Percentiles rank a stretch among this genome's conserved stretches.
phyloP scores from a whole-genome alignment of 2,797 vertebrate species.

The Microchirus variegatus region DNA sequence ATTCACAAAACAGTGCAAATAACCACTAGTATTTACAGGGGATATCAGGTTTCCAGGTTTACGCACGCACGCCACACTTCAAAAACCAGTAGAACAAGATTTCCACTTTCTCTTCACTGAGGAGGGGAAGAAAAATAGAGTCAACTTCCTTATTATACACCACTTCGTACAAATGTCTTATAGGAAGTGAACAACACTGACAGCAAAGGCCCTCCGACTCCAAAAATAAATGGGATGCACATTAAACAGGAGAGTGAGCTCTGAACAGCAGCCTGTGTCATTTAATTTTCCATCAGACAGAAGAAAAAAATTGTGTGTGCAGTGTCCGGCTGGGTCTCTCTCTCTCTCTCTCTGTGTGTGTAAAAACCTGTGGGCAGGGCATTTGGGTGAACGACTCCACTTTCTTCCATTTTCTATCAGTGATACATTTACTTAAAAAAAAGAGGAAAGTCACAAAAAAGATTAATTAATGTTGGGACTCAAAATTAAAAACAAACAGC shows the following conservation, averaged over 20 bases:
- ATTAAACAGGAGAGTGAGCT: slow-evolving; percentile 56
- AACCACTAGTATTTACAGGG: slow-evolving; percentile 60
- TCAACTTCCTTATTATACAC: slow-evolving; percentile 66
- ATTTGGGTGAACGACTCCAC: slow-evolving; percentile 44
- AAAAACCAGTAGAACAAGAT: slow-evolving; percentile 74
- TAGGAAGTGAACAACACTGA: slow-evolving; percentile 55
- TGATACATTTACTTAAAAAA: slow-evolving; percentile 28
- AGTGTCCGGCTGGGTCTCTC: slow-evolving; percentile 51
- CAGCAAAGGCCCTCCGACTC: slow-evolving; percentile 49
- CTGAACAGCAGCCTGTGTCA: slow-evolving; percentile 57
- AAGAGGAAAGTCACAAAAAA: slow-evolving; percentile 31
- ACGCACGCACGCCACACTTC: slow-evolving; percentile 47
- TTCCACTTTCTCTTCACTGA: slow-evolving; percentile 69
- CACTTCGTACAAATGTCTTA: slow-evolving; percentile 56
- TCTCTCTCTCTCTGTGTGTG: slow-evolving; percentile 50
- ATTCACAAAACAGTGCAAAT: slow-evolving; percentile 55
- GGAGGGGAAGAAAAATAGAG: slow-evolving; percentile 50
- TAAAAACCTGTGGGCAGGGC: slow-evolving; percentile 68
- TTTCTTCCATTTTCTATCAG: slow-evolving; percentile 31
- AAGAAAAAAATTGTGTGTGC: slow-evolving; percentile 41
- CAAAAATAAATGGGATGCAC: slow-evolving; percentile 56
- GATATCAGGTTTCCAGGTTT: slow-evolving; percentile 63
- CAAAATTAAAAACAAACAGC: slow-evolving; percentile 31
- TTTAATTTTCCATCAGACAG: slow-evolving; percentile 64
- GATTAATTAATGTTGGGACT: slow-evolving; percentile 25